Evolutionary conservation across 1,140 invertebrate genomes (phyloP), one percentile per base, ranked within the genome.

Genomic region (Aphis gossypii): DNA sequence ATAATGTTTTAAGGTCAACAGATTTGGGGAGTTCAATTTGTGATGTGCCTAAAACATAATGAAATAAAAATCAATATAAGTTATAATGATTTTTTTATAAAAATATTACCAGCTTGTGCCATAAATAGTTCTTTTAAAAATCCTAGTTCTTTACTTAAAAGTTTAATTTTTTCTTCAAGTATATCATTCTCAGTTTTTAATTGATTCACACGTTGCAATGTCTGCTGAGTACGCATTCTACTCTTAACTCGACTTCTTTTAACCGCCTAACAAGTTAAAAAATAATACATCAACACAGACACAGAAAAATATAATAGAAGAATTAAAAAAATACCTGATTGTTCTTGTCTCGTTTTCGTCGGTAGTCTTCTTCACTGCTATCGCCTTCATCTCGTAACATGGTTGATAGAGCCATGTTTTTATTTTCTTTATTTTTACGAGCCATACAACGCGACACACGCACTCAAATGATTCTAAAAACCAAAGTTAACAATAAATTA

Each of bases 81-180:
- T 60, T 89, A 90, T 23, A 23, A 93, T 46, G 6, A 68, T 11
- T 1, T 54, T 82, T 0, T 90, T 30, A 11, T 25, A 3, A 21
- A 21, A 35, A 76, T 94, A 94, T 96, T 96, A 95, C 97, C 97
- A 94, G 97, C 97, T 95, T 98, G 97, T 41, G 97, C 97, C 87
- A 98, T 95, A 94, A 98, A 98, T n/a, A 99, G 95, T 95, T 98
- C 97, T 95, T 98, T 98, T 2, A 99, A 95, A 94, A 99, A 98
- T 86, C 97, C 97, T 7, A 99, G 95, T 95, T 99, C 98, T 95
- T 98, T 98, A 44, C 97, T 97, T 18, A 99, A 95, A 94, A 97
- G 97, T 95, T 98, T 97, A 9, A 99, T 97, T 95, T 98, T 98
- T 94, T 98, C 97, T 95, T 98, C 97, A 38, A 99, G 95, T 94